Percentiles rank a stretch among this genome's conserved stretches.
Evolutionary conservation across 2,888 invertebrate genomes (phyloP).

Genomic region (Coenonympha glycerion): DNA sequence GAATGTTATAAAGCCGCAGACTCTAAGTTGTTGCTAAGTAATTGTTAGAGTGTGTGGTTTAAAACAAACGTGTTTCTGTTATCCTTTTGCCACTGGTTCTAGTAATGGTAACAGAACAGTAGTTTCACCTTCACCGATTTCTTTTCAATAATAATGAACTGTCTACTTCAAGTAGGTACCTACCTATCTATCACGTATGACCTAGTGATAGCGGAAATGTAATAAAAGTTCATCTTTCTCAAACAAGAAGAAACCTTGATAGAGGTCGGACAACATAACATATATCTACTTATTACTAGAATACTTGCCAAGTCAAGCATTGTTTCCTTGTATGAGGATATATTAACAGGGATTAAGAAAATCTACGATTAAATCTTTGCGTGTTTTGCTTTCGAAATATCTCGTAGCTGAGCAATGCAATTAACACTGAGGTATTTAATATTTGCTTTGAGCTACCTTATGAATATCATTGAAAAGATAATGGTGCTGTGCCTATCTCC

Average conservation of each 20-base stretch:
- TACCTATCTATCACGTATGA: neutral
- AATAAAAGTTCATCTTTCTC: neutral
- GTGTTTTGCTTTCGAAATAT: constrained; percentile 2
- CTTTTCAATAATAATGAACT: neutral
- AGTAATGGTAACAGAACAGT: neutral
- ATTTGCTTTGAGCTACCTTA: neutral
- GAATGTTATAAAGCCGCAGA: too few species aligned
- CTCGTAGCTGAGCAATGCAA: neutral
- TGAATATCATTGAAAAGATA: too few species aligned
- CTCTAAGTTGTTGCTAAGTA: too few species aligned
- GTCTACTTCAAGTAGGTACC: neutral
- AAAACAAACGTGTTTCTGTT: too few species aligned
- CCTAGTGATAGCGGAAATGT: neutral
- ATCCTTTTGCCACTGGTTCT: neutral
- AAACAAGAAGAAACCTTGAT: neutral
- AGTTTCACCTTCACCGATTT: neutral
- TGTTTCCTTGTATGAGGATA: constrained; percentile 3
- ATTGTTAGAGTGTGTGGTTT: too few species aligned
- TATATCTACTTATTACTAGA: too few species aligned
- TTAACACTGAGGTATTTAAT: neutral
- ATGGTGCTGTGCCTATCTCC: too few species aligned
- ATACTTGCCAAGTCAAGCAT: neutral
- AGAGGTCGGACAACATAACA: neutral
- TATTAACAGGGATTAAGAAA: constrained; percentile 1
- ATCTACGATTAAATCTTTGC: neutral